Conservation (phyloP, 2,888 invertebrate genomes). For the Loripinus fragilis region DNA sequence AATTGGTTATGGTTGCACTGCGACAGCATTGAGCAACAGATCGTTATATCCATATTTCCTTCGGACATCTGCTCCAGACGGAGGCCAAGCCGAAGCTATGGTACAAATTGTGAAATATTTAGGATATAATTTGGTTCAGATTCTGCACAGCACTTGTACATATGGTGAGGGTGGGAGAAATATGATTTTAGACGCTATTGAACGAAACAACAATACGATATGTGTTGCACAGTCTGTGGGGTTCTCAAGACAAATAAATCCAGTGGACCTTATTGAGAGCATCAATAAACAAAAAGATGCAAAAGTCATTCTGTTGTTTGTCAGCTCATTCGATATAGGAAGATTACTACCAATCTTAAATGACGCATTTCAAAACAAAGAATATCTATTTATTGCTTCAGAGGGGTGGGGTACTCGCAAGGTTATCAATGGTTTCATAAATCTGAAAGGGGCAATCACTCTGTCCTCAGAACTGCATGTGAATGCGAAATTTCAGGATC, state of each 20-base stretch:
- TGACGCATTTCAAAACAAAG: constrained; percentile 25
- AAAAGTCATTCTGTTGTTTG: constrained; percentile 52
- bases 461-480: constrained; percentile 47
- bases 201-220: constrained; percentile 19
- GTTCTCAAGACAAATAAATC: constrained; percentile 30
- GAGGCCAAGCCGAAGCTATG: constrained; percentile 53
- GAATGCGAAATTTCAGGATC: constrained; percentile 39
- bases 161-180: constrained; percentile 62
- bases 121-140: constrained; percentile 55
- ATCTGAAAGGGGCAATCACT: constrained; percentile 50
- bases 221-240: constrained; percentile 52
- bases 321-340: constrained; percentile 44
- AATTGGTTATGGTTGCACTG: constrained; percentile 60
- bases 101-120: constrained; percentile 52
- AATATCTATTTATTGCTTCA: constrained; percentile 56
- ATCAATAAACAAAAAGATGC: constrained; percentile 42
- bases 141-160: constrained; percentile 54
- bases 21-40: constrained; percentile 52
- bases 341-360: constrained; percentile 24
- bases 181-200: not conserved
- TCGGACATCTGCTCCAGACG: constrained; percentile 54
- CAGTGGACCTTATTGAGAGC: constrained; percentile 17
- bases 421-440: constrained; percentile 18
- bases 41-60: constrained; percentile 54
- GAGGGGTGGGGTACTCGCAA: constrained; percentile 56